These are phyloP conservation scores for Girardinichthys multiradiatus DNA, from an alignment of 2,113 vertebrate species.

Conservation along the genomic window DNA sequence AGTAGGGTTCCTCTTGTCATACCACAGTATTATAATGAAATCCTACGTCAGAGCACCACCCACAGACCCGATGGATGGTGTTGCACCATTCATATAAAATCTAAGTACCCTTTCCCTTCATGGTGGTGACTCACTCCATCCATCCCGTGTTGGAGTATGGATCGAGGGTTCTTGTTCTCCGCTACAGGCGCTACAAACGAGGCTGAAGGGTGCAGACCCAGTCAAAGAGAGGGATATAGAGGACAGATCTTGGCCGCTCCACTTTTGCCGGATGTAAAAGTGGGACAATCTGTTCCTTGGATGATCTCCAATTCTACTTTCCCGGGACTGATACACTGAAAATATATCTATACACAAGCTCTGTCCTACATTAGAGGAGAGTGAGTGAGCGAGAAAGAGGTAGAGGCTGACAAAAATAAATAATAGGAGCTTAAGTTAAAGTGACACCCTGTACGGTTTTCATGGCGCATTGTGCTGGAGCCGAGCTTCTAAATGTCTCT, in stretches of 20 bases:
- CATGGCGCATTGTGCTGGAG: conserved; percentile 8
- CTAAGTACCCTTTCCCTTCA: conserved; percentile 10
- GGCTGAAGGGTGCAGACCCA: conserved; percentile 66
- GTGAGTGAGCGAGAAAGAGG: conserved; percentile 42
- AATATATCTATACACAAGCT: conserved; percentile 83
- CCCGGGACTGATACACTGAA: conserved; percentile 85
- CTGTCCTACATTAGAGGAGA: conserved; percentile 82
- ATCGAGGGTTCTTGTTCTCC: conserved; percentile 29
- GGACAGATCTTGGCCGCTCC: conserved; percentile 81
- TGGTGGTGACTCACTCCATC: conserved; percentile 54
- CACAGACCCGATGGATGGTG: conserved; percentile 7
- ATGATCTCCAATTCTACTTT: conserved; percentile 85
- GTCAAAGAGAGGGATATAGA: conserved; percentile 69
- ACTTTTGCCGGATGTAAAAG: conserved; percentile 81
- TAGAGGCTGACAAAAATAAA: conserved; percentile 45
- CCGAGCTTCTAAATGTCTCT: conserved; percentile 14
- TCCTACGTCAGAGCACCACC: conserved; percentile 45
- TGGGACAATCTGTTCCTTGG: conserved; percentile 88
- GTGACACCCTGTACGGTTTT: conserved; percentile 18
- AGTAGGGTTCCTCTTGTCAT: neutral
- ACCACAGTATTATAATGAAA: conserved; percentile 3
- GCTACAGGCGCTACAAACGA: conserved; percentile 40
- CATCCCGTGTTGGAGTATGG: conserved; percentile 23
- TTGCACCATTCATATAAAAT: conserved; percentile 54
- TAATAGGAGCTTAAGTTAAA: conserved; percentile 26